phyloP scores from a whole-genome alignment of 2,797 vertebrate genomes.

The Lutjanus campechanus region DNA sequence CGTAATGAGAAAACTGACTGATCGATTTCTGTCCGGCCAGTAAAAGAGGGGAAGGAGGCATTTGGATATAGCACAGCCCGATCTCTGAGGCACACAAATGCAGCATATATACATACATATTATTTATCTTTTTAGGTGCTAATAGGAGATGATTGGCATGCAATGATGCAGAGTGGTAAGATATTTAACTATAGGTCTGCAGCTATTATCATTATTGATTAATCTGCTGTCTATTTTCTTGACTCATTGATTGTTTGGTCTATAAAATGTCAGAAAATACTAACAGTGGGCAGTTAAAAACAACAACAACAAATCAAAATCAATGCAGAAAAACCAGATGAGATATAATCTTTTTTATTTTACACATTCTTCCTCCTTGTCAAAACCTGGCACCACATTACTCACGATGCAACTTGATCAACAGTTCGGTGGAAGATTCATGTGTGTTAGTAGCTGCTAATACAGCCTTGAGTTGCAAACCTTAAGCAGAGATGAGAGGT shows the following conservation, averaged over 20 bases:
- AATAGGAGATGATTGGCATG: constrained; percentile 1
- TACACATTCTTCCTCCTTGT: neutral
- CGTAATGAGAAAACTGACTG: constrained; percentile 87
- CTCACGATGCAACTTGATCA: neutral
- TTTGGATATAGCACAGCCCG: constrained; percentile 61
- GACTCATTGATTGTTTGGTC: neutral
- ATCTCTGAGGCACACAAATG: constrained; percentile 59
- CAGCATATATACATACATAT: constrained; percentile 39
- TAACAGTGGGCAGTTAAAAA: neutral
- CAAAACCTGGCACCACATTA: neutral
- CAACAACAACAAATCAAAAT: neutral
- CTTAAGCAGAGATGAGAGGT: too few species aligned
- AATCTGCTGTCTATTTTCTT: constrained; percentile 9
- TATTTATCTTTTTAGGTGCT: constrained; percentile 36
- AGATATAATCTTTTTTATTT: neutral
- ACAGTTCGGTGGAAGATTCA: neutral
- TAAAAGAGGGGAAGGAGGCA: constrained; percentile 75
- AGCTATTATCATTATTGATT: constrained; percentile 29
- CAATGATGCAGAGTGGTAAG: neutral
- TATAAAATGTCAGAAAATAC: neutral
- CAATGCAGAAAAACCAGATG: neutral
- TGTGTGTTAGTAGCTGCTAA: too few species aligned
- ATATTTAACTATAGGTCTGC: neutral
- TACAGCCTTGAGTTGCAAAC: too few species aligned
- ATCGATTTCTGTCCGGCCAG: constrained; percentile 84